Evolutionary conservation across 30 jellyfish, hydroid and myxozoan genomes (phyloP).

Genomic region (Pseudorhiza aurosa): DNA sequence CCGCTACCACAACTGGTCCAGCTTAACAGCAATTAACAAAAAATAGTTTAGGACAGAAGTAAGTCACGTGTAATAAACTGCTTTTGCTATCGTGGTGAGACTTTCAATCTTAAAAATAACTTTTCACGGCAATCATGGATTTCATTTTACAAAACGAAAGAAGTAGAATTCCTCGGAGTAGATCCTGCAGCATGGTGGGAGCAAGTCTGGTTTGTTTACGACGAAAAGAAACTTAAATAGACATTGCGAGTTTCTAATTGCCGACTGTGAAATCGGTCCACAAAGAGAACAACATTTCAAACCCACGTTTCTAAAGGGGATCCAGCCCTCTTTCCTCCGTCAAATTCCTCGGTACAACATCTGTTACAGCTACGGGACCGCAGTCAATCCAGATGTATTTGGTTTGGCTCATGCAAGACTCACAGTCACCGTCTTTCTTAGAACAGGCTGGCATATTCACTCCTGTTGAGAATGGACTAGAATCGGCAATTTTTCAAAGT

Average conservation of each 20-base stretch:
- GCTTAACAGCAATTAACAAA: too few relatives aligned
- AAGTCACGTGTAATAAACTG: too few relatives aligned
- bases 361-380: slow-evolving; percentile 27
- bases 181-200: slow-evolving; percentile 43
- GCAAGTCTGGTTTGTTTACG: slow-evolving; percentile 24
- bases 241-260: slow-evolving; percentile 28
- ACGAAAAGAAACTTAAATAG: slow-evolving; percentile 29
- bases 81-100: too few relatives aligned
- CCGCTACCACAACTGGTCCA: too few relatives aligned
- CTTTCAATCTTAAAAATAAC: too few relatives aligned
- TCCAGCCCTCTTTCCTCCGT: slow-evolving; percentile 37
- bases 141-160: slow-evolving; percentile 3
- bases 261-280: too few relatives aligned
- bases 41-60: too few relatives aligned
- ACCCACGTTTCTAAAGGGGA: slow-evolving; percentile 38
- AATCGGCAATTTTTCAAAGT: not conserved
- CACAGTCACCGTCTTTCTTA: slow-evolving; percentile 17
- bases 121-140: too few relatives aligned
- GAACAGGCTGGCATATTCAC: slow-evolving; percentile 4
- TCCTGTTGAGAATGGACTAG: not conserved
- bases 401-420: slow-evolving; percentile 32
- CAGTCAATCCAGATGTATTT: slow-evolving; percentile 12
- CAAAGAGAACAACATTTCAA: slow-evolving; percentile 22
- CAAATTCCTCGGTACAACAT: slow-evolving; percentile 31
- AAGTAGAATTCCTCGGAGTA: not conserved